A percentile compares a stretch with the other conserved stretches of the same genome.
Evolutionary conservation across 2,113 vertebrate species (phyloP).

Genomic region (Ploceus nigricollis): DNA sequence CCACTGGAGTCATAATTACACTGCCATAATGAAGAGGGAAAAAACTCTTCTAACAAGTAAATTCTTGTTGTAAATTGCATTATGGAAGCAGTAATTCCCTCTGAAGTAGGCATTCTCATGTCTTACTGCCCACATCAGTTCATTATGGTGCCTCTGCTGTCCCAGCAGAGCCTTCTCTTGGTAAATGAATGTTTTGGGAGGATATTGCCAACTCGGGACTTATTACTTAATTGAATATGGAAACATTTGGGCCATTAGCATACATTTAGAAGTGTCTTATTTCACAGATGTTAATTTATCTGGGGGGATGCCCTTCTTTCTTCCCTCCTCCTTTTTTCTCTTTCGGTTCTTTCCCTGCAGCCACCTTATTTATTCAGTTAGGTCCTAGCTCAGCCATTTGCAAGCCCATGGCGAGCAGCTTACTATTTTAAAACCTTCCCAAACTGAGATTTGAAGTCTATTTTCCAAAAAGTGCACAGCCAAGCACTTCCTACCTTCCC

Average conservation of each 20-base stretch:
- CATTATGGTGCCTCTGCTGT: neutral
- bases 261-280: neutral
- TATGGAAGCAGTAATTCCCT: neutral
- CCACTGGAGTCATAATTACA: slow-evolving; percentile 51
- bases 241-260: slow-evolving; percentile 44
- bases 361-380: slow-evolving; percentile 55
- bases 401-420: neutral
- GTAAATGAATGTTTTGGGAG: slow-evolving; percentile 11
- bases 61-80: neutral
- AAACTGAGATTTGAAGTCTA: neutral
- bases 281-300: slow-evolving; percentile 57
- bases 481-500: neutral
- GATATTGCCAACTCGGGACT: neutral
- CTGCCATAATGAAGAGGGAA: slow-evolving; percentile 42
- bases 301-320: slow-evolving; percentile 11
- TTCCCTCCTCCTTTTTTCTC: neutral
- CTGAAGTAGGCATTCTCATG: neutral
- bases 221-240: slow-evolving; percentile 41
- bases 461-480: neutral
- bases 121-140: neutral
- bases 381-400: neutral
- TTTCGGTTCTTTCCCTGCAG: slow-evolving; percentile 28
- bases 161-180: neutral
- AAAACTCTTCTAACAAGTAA: neutral
- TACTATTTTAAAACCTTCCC: neutral